These are phyloP conservation scores for Drosophila borealis DNA, from an alignment of 2,888 invertebrate genomes.

Conservation along the genomic window DNA sequence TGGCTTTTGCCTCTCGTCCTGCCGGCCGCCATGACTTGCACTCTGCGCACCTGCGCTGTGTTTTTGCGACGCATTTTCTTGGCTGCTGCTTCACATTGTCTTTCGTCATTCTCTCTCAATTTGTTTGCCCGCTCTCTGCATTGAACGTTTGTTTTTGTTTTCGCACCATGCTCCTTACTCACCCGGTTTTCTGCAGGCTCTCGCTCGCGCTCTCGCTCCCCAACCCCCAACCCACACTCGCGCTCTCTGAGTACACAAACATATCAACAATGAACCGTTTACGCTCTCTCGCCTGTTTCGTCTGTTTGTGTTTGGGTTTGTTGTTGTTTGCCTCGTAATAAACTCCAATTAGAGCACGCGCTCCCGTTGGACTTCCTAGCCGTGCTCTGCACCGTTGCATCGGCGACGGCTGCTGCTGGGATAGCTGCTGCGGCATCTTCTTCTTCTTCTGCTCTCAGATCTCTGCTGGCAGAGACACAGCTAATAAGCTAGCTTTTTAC, in stretches of 20 bases:
- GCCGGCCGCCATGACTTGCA: slow-evolving; percentile 38
- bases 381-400: slow-evolving; percentile 10
- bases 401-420: not conserved
- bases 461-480: slow-evolving; percentile 9
- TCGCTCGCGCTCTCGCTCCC: not conserved
- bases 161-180: slow-evolving; percentile 38
- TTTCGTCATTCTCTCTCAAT: slow-evolving; percentile 48
- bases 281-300: slow-evolving; percentile 2
- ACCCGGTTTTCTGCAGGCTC: slow-evolving; percentile 34
- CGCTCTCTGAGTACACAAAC: slow-evolving; percentile 10
- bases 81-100: slow-evolving; percentile 45
- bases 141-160: slow-evolving; percentile 37
- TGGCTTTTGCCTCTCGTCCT: slow-evolving; percentile 24
- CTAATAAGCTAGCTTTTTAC: slow-evolving; percentile 17
- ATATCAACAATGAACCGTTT: slow-evolving; percentile 28
- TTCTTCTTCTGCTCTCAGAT: not conserved
- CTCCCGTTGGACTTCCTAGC: slow-evolving; percentile 11
- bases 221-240: not conserved
- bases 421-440: not conserved
- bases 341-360: slow-evolving; percentile 41
- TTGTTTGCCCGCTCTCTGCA: not conserved
- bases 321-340: slow-evolving; percentile 30
- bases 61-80: slow-evolving; percentile 75
- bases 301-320: slow-evolving; percentile 14
- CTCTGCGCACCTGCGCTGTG: slow-evolving; percentile 69